Conservation (phyloP, 2,113 vertebrate species). For the Spilogale gracilis region DNA sequence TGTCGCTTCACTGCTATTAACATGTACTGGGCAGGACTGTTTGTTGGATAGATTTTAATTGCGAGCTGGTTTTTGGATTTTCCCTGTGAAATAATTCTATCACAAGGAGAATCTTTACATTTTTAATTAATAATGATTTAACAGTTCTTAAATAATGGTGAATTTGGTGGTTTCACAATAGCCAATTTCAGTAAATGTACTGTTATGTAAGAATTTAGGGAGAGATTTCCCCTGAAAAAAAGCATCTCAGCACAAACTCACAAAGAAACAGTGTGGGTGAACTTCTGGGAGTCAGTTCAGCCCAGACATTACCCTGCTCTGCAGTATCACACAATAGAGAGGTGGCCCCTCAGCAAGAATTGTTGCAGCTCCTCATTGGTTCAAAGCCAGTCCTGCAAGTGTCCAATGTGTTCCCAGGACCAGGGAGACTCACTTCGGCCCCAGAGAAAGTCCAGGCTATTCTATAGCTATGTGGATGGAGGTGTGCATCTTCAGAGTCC, state of each 20-base stretch:
- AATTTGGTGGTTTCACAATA: neutral
- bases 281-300: neutral
- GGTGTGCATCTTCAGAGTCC: neutral
- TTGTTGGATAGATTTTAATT: neutral
- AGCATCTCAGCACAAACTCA: neutral
- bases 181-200: neutral
- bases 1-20: neutral
- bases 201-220: neutral
- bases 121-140: neutral
- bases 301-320: too few relatives aligned
- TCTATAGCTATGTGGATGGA: neutral
- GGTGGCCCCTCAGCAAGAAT: too few relatives aligned
- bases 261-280: neutral
- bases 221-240: neutral
- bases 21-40: neutral
- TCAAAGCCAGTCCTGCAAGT: neutral
- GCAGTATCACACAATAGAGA: neutral
- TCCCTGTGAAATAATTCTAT: neutral
- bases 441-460: neutral
- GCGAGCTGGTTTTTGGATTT: neutral
- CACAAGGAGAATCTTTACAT: neutral
- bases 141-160: neutral
- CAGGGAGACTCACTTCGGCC: neutral
- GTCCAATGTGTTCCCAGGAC: neutral
- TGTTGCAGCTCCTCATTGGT: neutral